Percentiles rank a stretch among this genome's conserved stretches.
phyloP scores from a whole-genome alignment of 1,140 invertebrate species.

The Himalopsyche phryganea region DNA sequence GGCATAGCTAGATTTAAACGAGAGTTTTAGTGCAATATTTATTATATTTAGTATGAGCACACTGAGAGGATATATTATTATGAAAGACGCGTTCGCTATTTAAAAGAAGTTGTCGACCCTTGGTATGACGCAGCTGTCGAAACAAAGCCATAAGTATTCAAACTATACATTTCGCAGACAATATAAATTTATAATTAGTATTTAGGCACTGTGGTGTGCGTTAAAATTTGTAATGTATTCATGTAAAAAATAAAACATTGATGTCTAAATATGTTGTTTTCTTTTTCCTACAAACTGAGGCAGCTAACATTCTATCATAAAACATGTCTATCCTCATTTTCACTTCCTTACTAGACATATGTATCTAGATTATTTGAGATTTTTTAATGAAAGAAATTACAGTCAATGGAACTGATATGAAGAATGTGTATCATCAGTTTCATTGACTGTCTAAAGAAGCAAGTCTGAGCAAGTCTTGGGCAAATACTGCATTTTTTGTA shows the following conservation, averaged over 20 bases:
- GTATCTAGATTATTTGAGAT: no score
- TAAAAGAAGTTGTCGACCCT: background rate
- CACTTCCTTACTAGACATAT: no score
- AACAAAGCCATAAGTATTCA: background rate
- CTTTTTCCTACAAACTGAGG: background rate
- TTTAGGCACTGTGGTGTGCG: conserved; percentile 26
- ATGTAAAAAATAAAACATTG: conserved; percentile 33
- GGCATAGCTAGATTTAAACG: background rate
- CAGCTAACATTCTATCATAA: no score
- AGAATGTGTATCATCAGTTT: no score
- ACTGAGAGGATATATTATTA: background rate
- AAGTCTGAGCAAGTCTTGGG: no score
- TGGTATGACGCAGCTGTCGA: background rate
- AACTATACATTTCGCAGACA: conserved; percentile 28
- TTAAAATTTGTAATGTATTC: conserved; percentile 35
- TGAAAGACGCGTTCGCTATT: background rate
- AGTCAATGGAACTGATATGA: no score
- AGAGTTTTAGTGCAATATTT: conserved; percentile 6
- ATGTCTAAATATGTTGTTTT: conserved; percentile 16
- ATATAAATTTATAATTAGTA: conserved; percentile 31
- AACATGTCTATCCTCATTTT: no score
- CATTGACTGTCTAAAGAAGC: no score
- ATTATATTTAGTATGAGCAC: background rate
- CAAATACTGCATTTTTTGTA: no score
- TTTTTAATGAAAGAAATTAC: no score